Evolutionary conservation across 2,888 invertebrate species (phyloP), one percentile per base, ranked within the genome.

Genomic region (Conomelus anceps): DNA sequence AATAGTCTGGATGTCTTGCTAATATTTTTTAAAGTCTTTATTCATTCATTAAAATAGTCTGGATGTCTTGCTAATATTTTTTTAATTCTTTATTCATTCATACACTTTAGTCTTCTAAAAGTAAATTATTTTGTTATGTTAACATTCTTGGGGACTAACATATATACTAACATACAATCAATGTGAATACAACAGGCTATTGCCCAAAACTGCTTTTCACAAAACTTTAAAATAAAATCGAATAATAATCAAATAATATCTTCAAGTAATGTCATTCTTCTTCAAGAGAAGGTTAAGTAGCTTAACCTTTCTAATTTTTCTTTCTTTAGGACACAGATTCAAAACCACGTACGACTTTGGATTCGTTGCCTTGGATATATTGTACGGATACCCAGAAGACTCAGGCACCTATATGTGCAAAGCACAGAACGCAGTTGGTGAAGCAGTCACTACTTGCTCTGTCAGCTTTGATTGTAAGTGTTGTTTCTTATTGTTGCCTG

Each of bases 341-440:
- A 98, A 98, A 93, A 98, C 98, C 3, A 98, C 97, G 1, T 98
- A 98, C 92, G 99, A 99, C 93, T 99, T 99, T 93, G 99, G 99
- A 91, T 99, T 97, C 93, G 99, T 99, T 24, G 98, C 99, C 34
- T 94, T 99, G 92, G 99, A 99, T 93, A 98, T 99, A 92, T 94
- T 99, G 89, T 99, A 99, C 93, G 98, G 98, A 86, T 98, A 99
- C 93, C 97, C 98, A 84, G 99, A 99, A 94, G 99, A 99, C 93
- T 97, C 97, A 89, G 99, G 99, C 90, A 97, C 98, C 88, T 99
- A 99, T 93, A 98, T 98, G 96, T 99, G 99, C 94, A 97, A 97
- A 93, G 99, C 99, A 87, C 96, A 96, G 92, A 99, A 99, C 93
- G 97, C 97, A 89, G 98, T 97, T 90, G 99, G 99, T 91, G 98